These are phyloP conservation scores for Poecilia velifera DNA, from an alignment of 2,797 vertebrate genomes.

Conservation along the genomic window DNA sequence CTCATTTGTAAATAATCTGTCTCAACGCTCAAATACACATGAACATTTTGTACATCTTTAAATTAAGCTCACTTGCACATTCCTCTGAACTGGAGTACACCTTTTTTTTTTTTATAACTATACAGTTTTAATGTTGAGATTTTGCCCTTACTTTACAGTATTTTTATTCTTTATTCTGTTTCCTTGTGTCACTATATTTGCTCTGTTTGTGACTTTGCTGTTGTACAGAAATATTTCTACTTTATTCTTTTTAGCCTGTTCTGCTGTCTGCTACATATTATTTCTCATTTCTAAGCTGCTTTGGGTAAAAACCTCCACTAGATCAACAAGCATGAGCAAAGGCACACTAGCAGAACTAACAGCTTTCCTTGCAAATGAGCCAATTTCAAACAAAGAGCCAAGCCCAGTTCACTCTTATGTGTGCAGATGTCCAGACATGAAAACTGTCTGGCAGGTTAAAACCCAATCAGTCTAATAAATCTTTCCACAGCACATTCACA, in stretches of 20 bases:
- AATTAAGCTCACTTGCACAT: too few species aligned
- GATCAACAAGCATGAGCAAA: neutral
- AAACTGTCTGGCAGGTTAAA: constrained; percentile 4
- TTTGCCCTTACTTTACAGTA: too few species aligned
- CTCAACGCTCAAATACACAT: too few species aligned
- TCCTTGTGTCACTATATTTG: too few species aligned
- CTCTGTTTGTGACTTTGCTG: too few species aligned
- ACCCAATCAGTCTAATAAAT: constrained; percentile 1
- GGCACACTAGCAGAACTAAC: constrained; percentile 9
- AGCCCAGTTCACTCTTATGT: neutral
- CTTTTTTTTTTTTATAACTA: too few species aligned
- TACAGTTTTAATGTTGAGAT: too few species aligned
- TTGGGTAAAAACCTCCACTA: neutral
- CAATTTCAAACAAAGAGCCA: constrained; percentile 1
- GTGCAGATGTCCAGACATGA: neutral
- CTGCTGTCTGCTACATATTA: neutral
- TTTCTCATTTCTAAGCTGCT: neutral
- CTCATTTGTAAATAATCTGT: neutral
- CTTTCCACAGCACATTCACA: neutral
- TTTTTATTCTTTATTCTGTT: too few species aligned
- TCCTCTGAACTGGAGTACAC: too few species aligned
- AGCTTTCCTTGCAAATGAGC: neutral
- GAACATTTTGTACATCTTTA: too few species aligned
- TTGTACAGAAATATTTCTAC: neutral
- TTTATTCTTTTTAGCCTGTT: too few species aligned